phyloP scores from a whole-genome alignment of 2,888 invertebrate genomes.

The Gari tellinella region DNA sequence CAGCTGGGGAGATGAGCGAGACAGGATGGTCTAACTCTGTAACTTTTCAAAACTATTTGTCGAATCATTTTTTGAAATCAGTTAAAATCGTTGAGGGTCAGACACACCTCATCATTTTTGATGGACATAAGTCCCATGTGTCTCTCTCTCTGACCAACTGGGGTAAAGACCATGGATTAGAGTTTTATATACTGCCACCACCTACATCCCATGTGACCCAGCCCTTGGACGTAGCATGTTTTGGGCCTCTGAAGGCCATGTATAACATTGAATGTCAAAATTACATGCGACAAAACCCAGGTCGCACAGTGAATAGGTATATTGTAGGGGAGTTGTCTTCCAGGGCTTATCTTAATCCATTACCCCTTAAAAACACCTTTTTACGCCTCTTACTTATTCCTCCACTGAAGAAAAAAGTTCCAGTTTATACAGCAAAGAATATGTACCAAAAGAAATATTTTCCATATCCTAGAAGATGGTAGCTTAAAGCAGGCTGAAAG shows the following conservation, averaged over 20 bases:
- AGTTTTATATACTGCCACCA: slow-evolving; percentile 35
- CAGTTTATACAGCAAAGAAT: too few species aligned
- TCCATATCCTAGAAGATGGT: too few species aligned
- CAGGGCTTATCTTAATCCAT: too few species aligned
- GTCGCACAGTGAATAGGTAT: slow-evolving; percentile 19
- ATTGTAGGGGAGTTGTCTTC: slow-evolving; percentile 17
- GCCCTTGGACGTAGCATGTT: slow-evolving; percentile 42
- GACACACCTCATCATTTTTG: slow-evolving; percentile 32
- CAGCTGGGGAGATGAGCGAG: slow-evolving; percentile 28
- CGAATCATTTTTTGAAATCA: slow-evolving; percentile 28
- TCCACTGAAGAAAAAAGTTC: too few species aligned
- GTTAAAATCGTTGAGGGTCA: slow-evolving; percentile 5
- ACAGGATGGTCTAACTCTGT: slow-evolving; percentile 38
- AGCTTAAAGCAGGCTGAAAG: too few species aligned
- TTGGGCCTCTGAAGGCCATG: slow-evolving; percentile 36
- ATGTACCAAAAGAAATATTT: too few species aligned
- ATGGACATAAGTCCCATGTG: slow-evolving; percentile 45
- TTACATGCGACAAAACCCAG: slow-evolving; percentile 26
- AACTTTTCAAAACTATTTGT: slow-evolving; percentile 20
- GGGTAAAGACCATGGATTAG: slow-evolving; percentile 27
- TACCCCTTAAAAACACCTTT: too few species aligned
- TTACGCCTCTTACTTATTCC: too few species aligned
- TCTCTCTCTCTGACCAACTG: slow-evolving; percentile 29
- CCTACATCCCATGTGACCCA: slow-evolving; percentile 34
- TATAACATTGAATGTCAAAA: slow-evolving; percentile 29